Evolutionary conservation across 2,797 vertebrate species (phyloP).

Genomic region (Arctocebus calabarensis): DNA sequence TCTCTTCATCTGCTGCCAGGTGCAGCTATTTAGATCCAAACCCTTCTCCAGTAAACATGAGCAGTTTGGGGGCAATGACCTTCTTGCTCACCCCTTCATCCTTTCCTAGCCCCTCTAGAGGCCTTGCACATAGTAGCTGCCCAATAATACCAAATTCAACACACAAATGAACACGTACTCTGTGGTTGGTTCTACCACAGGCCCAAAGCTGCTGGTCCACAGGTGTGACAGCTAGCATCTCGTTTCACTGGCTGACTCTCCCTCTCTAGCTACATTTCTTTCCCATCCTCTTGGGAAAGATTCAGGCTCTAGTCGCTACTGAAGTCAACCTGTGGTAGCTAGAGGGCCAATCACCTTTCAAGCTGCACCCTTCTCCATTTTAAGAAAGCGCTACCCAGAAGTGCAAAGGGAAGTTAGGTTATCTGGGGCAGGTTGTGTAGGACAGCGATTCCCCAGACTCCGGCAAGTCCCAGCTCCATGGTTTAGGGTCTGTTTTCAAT

Average conservation of each 20-base stretch:
- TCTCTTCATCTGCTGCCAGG: neutral
- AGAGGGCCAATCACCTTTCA: neutral
- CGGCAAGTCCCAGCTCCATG: conserved; percentile 78
- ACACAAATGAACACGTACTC: neutral
- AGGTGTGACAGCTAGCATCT: too few relatives aligned
- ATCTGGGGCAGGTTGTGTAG: conserved; percentile 40
- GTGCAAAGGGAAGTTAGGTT: conserved; percentile 23
- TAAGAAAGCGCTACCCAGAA: conserved; percentile 15
- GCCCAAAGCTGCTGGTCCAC: neutral
- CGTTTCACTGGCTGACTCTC: neutral
- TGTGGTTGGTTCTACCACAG: neutral
- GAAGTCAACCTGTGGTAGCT: too few relatives aligned
- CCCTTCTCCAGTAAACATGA: neutral
- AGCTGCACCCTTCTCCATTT: neutral
- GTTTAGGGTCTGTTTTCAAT: conserved; percentile 86
- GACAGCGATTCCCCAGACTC: conserved; percentile 75
- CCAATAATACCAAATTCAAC: neutral
- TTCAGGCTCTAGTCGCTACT: too few relatives aligned
- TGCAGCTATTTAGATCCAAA: neutral
- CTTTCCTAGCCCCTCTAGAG: neutral
- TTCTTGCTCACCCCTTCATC: neutral
- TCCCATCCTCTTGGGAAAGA: neutral
- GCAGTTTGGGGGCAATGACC: neutral
- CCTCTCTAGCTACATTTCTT: neutral
- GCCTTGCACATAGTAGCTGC: neutral